Conservation (phyloP, 2,113 vertebrate genomes). For the Gambusia holbrooki region DNA sequence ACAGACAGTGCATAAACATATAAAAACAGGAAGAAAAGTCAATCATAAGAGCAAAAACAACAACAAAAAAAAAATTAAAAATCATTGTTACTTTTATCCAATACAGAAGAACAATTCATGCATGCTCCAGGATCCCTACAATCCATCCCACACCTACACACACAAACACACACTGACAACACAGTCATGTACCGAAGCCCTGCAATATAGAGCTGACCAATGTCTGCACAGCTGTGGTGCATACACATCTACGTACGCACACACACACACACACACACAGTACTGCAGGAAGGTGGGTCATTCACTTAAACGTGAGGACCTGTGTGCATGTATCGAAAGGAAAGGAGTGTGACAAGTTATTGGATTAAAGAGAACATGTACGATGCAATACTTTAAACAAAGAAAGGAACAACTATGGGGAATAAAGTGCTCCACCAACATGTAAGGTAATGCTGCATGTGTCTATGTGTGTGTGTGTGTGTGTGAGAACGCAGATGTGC, state of each 20-base stretch:
- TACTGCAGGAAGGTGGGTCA: constrained; percentile 27
- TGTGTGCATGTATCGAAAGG: constrained; percentile 27
- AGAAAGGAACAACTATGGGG: constrained; percentile 18
- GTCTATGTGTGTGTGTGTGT: constrained; percentile 26
- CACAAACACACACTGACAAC: constrained; percentile 37
- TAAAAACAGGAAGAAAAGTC: constrained; percentile 76
- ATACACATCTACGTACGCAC: constrained; percentile 9
- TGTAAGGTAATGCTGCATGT: constrained; percentile 15
- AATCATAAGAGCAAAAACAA: constrained; percentile 66
- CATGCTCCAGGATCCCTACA: constrained; percentile 49
- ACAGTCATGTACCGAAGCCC: constrained; percentile 47
- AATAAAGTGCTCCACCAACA: constrained; percentile 43
- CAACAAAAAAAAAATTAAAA: neutral
- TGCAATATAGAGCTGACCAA: constrained; percentile 36
- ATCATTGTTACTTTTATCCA: constrained; percentile 57
- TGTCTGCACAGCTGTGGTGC: constrained; percentile 40
- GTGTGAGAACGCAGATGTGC: constrained; percentile 75
- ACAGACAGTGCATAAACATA: constrained; percentile 81
- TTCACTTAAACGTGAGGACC: constrained; percentile 24
- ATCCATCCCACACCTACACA: constrained; percentile 39
- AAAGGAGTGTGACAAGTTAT: constrained; percentile 3
- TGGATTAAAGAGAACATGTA: constrained; percentile 3
- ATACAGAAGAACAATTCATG: constrained; percentile 68
- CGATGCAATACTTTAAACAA: neutral
- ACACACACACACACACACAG: constrained; percentile 32